Evolutionary conservation across 1,140 invertebrate species (phyloP), one percentile per base, ranked within the genome.

Genomic region (Leptopilina clavipes): DNA sequence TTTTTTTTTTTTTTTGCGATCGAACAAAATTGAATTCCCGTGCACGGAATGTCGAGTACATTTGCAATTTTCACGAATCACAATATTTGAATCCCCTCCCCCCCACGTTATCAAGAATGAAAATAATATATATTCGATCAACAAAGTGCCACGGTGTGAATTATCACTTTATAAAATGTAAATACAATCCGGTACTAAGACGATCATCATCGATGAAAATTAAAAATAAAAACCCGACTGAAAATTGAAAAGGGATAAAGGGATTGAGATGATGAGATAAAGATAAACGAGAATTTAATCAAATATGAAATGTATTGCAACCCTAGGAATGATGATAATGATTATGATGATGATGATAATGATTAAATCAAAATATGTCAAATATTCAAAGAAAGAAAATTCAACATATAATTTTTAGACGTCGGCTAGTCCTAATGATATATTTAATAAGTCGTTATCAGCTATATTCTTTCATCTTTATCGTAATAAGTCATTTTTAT

Each of bases 381-480:
- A 77, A 74, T 79, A 78, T 59, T 74, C 75, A 65, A 79, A 52
- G n/a, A 79, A 79, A 75, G 76, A 79, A 76, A 76, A 78, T 72
- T 79, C 73, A 78, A 83, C 76, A 78, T n/a, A n/a, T 75, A 81
- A 81, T 74, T 56, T 79, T 75, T 81, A 79, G 82, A 86, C 86
- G 83, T 86, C 84, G 82, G 85, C 86, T 89, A 89, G 85, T 84
- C 79, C 85, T 89, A 89, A 85, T 88, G 87, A 88, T 89, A 88
- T 89, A 88, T 89, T 87, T 82, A 87, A 85, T 88, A 83, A 86
- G 80, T 87, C 82, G 81, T 88, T 84, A 85, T 83, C 85, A 77
- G 81, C 81, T 83, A 83, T 74, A 79, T 65, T 77, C 59, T 80
- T 81, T 81, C 44, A 74, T 83, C 70, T 76, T 79, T 76, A 82